These are phyloP conservation scores for Lamellibrachia luymesi DNA, from an alignment of 1,140 invertebrate species.

Conservation along the genomic window DNA sequence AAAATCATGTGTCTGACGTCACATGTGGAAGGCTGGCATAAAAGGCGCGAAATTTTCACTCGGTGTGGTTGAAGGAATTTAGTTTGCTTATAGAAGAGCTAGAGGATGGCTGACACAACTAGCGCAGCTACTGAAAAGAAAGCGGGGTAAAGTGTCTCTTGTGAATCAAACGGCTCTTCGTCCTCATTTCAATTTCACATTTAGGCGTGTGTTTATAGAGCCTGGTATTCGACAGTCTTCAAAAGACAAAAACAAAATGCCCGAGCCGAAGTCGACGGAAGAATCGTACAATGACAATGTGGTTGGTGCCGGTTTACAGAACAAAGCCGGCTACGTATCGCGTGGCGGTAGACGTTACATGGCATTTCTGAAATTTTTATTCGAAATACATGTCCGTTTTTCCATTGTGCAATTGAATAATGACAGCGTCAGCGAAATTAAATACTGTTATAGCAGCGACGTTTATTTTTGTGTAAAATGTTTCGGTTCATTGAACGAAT, in stretches of 20 bases:
- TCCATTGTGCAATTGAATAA: too few species aligned
- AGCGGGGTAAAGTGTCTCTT: not conserved
- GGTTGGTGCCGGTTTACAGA: not conserved
- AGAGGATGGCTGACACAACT: not conserved
- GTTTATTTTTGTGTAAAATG: too few species aligned
- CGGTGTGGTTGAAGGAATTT: not conserved
- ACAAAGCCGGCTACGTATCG: not conserved
- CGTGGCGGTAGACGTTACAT: too few species aligned
- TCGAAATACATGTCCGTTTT: too few species aligned
- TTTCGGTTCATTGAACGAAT: too few species aligned
- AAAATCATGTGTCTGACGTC: constrained; percentile 2
- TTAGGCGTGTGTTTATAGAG: not conserved
- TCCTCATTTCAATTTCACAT: not conserved
- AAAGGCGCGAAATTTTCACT: not conserved
- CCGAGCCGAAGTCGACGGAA: not conserved
- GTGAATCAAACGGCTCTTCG: not conserved
- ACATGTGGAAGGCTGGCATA: not conserved
- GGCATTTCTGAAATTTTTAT: not conserved
- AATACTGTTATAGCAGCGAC: too few species aligned
- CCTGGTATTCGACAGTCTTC: not conserved
- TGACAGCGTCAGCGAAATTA: too few species aligned
- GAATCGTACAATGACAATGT: not conserved
- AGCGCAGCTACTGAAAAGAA: not conserved
- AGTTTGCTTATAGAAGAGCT: not conserved
- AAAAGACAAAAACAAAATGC: not conserved